These are phyloP conservation scores for Drosophila buzzatii DNA, from an alignment of 2,888 invertebrate genomes.

Conservation along the genomic window DNA sequence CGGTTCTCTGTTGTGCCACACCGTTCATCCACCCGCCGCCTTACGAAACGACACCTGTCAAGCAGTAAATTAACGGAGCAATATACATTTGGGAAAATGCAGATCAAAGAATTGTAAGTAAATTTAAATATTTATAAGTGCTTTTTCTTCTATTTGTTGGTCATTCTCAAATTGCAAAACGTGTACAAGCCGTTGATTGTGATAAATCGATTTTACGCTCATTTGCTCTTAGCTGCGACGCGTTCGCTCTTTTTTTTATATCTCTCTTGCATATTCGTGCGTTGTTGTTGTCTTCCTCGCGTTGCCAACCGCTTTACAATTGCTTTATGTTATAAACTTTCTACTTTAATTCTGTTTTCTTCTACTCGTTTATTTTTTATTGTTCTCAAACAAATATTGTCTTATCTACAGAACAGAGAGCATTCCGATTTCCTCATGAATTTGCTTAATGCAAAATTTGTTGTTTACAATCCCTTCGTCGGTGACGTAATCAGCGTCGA, in stretches of 20 bases:
- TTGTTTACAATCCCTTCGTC: conserved; percentile 42
- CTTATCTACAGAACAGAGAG: conserved; percentile 13
- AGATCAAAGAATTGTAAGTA: conserved; percentile 84
- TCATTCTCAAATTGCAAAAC: conserved; percentile 33
- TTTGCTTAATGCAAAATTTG: not conserved
- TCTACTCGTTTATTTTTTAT: not conserved
- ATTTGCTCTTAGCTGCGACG: conserved; percentile 34
- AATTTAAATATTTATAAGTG: conserved; percentile 8
- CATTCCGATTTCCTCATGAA: conserved; percentile 3
- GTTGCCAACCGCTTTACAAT: conserved; percentile 50
- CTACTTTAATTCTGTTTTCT: conserved; percentile 14
- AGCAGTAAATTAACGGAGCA: conserved; percentile 50
- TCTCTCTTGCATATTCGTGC: conserved; percentile 15
- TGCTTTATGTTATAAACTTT: conserved; percentile 42
- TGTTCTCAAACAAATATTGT: not conserved
- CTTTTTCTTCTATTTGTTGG: conserved; percentile 23
- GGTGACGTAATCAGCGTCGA: conserved; percentile 63
- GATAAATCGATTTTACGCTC: conserved; percentile 75
- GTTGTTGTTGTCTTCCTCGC: conserved; percentile 44
- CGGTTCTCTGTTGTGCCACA: not conserved
- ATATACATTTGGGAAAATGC: conserved; percentile 70
- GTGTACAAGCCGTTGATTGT: conserved; percentile 57
- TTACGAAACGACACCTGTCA: conserved; percentile 17
- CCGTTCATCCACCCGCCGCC: conserved; percentile 12
- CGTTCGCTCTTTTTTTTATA: conserved; percentile 30